Conservation (phyloP, 2,797 vertebrate genomes). For the Myotis myotis region DNA sequence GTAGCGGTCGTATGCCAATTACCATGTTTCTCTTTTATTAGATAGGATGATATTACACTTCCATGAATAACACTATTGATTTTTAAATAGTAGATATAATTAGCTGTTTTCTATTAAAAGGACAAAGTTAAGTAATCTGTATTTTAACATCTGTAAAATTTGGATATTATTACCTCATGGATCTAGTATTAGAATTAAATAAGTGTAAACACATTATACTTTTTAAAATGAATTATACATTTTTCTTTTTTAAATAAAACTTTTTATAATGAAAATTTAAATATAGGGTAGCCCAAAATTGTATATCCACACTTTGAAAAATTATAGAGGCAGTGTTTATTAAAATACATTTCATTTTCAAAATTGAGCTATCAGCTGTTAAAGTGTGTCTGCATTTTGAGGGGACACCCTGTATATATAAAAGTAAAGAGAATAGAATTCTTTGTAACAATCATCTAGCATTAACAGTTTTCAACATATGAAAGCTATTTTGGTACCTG, state of each 20-base stretch:
- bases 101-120: background rate
- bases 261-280: background rate
- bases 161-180: background rate
- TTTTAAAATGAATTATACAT: background rate
- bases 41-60: background rate
- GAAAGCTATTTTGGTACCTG: background rate
- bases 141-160: slow-evolving; percentile 10
- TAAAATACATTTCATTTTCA: no score
- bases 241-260: background rate
- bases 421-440: background rate
- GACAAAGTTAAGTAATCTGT: background rate
- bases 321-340: no score
- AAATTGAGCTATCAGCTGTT: no score
- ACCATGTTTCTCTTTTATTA: no score
- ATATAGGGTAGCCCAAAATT: background rate
- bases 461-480: background rate
- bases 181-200: background rate
- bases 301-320: no score
- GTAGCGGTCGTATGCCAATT: no score
- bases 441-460: background rate
- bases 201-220: background rate
- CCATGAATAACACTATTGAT: background rate
- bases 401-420: background rate
- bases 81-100: background rate
- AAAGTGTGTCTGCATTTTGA: no score